A percentile compares a stretch with the other conserved stretches of the same genome.
phyloP scores from a whole-genome alignment of 2,888 invertebrate species.

The Hyles lineata region DNA sequence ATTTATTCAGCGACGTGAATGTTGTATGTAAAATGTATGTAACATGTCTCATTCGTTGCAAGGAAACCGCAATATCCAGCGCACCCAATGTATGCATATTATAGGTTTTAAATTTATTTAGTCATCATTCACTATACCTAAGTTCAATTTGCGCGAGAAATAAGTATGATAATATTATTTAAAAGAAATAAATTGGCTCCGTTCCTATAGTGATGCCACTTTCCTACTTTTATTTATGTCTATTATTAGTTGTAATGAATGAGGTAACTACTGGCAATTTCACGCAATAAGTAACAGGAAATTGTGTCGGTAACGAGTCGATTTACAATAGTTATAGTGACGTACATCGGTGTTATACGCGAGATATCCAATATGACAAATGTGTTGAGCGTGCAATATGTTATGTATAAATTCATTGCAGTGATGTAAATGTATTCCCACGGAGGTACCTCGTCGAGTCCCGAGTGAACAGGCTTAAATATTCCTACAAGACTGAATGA shows the following conservation, averaged over 20 bases:
- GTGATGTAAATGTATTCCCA: constrained; percentile 73
- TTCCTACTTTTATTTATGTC: constrained; percentile 79
- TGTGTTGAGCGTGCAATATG: constrained; percentile 79
- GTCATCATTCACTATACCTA: constrained; percentile 79
- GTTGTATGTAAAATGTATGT: constrained; percentile 19
- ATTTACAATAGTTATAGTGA: constrained; percentile 21
- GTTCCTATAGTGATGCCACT: constrained; percentile 78
- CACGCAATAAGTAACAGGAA: constrained; percentile 25
- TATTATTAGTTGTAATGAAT: constrained; percentile 72
- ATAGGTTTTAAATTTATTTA: constrained; percentile 80
- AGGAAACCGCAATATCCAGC: constrained; percentile 47
- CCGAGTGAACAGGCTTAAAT: constrained; percentile 66
- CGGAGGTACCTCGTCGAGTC: constrained; percentile 66
- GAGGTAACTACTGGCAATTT: constrained; percentile 43
- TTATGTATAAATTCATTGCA: constrained; percentile 73
- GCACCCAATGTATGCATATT: constrained; percentile 64
- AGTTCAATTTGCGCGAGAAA: constrained; percentile 76
- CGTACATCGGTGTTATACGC: constrained; percentile 38
- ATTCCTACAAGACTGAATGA: constrained; percentile 79
- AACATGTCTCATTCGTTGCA: constrained; percentile 28
- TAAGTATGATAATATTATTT: constrained; percentile 64
- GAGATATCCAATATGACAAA: constrained; percentile 56
- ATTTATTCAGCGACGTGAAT: constrained; percentile 3
- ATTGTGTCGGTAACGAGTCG: constrained; percentile 27
- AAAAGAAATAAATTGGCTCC: constrained; percentile 69